A percentile compares a stretch with the other conserved stretches of the same genome.
Evolutionary conservation across 2,888 invertebrate species (phyloP).

Genomic region (Melikaiella ostensackeni): DNA sequence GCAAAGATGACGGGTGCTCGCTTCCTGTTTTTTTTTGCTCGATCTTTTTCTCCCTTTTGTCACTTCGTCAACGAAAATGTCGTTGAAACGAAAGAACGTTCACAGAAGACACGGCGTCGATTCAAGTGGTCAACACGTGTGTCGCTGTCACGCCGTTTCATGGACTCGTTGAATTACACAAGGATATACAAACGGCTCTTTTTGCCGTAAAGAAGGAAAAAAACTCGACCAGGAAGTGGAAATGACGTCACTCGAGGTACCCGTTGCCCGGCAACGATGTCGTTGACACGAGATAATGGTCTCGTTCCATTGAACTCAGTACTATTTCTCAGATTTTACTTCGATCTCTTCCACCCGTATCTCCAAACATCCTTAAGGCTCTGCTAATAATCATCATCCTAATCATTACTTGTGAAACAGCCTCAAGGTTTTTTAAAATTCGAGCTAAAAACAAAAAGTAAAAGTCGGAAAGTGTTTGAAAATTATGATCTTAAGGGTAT

Average conservation of each 20-base stretch:
- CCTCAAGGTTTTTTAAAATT: no score
- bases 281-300: conserved; percentile 40
- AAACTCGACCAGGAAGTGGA: conserved; percentile 54
- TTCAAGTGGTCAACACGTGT: conserved; percentile 61
- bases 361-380: not conserved
- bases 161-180: conserved; percentile 40
- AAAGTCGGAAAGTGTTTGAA: no score
- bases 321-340: conserved; percentile 33
- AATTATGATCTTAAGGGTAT: no score
- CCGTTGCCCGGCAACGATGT: conserved; percentile 45
- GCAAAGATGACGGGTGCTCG: conserved; percentile 50
- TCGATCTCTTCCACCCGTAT: not conserved
- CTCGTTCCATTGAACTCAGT: conserved; percentile 32
- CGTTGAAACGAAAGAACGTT: conserved; percentile 50
- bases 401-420: not conserved
- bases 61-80: conserved; percentile 51
- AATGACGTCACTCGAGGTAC: conserved; percentile 53
- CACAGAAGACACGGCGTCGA: conserved; percentile 44
- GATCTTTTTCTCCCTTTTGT: conserved; percentile 48
- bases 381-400: not conserved
- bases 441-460: no score
- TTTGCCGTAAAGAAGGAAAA: conserved; percentile 43
- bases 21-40: conserved; percentile 55
- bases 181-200: conserved; percentile 44
- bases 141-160: conserved; percentile 45